These are phyloP conservation scores for Drosophila setosimentum DNA, from an alignment of 2,888 invertebrate species.

Conservation along the genomic window DNA sequence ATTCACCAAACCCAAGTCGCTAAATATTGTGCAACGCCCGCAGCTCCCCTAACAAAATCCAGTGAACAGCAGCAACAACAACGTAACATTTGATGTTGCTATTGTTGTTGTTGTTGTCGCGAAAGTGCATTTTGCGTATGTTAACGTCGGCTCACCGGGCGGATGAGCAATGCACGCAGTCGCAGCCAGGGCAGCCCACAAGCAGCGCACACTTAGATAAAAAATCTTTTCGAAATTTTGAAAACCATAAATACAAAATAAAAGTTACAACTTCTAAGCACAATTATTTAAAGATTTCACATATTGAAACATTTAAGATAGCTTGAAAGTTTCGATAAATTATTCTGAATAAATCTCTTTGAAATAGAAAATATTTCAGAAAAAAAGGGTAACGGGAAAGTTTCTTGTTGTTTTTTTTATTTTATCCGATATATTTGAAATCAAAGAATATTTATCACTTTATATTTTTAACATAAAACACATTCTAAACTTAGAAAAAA, in stretches of 20 bases:
- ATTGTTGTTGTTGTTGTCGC: constrained; percentile 51
- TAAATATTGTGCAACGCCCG: constrained; percentile 34
- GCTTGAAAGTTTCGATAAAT: background rate
- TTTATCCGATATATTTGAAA: background rate
- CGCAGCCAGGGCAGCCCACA: constrained; percentile 41
- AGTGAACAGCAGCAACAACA: constrained; percentile 15
- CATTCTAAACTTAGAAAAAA: background rate
- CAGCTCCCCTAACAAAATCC: constrained; percentile 65
- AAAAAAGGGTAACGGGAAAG: rapidly evolving
- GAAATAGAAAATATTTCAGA: background rate
- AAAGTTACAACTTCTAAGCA: background rate
- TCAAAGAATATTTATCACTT: background rate
- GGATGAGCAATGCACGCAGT: constrained; percentile 72
- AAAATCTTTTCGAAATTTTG: background rate
- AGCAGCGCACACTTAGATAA: constrained; percentile 13
- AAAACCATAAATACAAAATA: background rate
- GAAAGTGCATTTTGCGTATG: constrained; percentile 69
- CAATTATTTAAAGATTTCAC: background rate
- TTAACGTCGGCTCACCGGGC: constrained; percentile 50
- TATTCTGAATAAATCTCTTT: background rate
- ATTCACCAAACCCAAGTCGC: constrained; percentile 17
- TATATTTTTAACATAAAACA: background rate
- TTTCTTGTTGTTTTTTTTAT: background rate
- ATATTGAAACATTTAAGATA: background rate
- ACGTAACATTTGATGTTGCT: constrained; percentile 58